phyloP scores from a whole-genome alignment of 2,797 vertebrate genomes.

The Lepidocolaptes lacrymiger region DNA sequence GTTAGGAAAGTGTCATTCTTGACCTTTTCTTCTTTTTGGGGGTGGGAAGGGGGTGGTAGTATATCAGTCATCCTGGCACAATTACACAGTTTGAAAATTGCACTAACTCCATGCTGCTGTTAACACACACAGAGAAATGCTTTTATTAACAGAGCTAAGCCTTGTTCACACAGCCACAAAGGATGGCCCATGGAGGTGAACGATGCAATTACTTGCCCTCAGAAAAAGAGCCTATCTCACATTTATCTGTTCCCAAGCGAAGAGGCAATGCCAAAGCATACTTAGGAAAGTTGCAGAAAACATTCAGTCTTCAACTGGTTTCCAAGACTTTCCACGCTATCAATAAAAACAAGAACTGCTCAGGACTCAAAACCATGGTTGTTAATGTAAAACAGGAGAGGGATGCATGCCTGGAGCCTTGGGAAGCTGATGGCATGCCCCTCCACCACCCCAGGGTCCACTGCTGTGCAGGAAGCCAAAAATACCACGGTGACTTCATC shows the following conservation, averaged over 20 bases:
- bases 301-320: not conserved
- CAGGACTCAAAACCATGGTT: not conserved
- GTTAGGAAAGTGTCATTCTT: not conserved
- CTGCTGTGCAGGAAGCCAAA: not conserved
- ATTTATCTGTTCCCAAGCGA: not conserved
- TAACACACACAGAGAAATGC: not conserved
- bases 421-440: not conserved
- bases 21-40: not conserved
- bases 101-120: not conserved
- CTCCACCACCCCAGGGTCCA: rapidly evolving
- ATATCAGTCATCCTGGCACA: not conserved
- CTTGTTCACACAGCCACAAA: not conserved
- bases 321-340: not conserved
- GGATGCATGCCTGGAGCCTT: not conserved
- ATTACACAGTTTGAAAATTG: not conserved
- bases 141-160: not conserved
- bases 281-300: not conserved
- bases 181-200: not conserved
- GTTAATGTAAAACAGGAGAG: not conserved
- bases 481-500: not conserved
- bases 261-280: not conserved
- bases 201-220: not conserved
- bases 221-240: not conserved
- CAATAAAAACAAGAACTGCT: not conserved
- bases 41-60: not conserved